Evolutionary conservation across 1,140 invertebrate species (phyloP), one percentile per base, ranked within the genome.

Genomic region (Scaptomyza hsui): DNA sequence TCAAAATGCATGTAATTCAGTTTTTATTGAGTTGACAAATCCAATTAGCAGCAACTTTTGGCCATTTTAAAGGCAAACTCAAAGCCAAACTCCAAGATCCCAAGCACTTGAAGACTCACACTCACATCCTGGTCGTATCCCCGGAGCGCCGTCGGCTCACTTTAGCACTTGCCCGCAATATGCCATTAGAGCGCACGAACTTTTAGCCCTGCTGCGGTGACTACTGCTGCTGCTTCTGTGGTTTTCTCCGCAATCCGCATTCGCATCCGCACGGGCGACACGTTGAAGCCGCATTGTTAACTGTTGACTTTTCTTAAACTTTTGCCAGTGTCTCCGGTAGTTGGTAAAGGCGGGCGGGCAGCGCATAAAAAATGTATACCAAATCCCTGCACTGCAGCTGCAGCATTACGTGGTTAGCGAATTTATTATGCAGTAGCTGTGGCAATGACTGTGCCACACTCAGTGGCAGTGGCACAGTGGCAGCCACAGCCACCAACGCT

Each of bases 371-470:
- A 86, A 86, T 86, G 82, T 86, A 86, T 89, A 68, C 67, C 70
- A 88, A 88, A 86, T 88, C 82, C 82, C 82, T 86, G 82, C 82
- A 86, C 82, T 86, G 82, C 82, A 86, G 82, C 83, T 88, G 82
- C 83, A 88, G 83, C 82, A 86, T 86, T 86, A 86, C 82, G 82
- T 86, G 82, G 82, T 89, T 86, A 86, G 82, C 78, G 83, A 88
- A 86, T 86, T 88, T 86, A 86, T 86, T 86, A 86, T 86, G 82
- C 82, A 88, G 82, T 80, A 64, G 61, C 44, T 69, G 74, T 65
- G 48, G 44, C 60, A 21, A 18, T 21, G 15, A 9, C 53, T 26
- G 10, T 42, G 39, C 13, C 55, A 24, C 6, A 16, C 4, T 9
- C 32, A 15, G 35, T 5, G 19, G 9, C 42, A 21, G 32, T 24